phyloP scores from a whole-genome alignment of 2,113 vertebrate species.

The Alces alces region DNA sequence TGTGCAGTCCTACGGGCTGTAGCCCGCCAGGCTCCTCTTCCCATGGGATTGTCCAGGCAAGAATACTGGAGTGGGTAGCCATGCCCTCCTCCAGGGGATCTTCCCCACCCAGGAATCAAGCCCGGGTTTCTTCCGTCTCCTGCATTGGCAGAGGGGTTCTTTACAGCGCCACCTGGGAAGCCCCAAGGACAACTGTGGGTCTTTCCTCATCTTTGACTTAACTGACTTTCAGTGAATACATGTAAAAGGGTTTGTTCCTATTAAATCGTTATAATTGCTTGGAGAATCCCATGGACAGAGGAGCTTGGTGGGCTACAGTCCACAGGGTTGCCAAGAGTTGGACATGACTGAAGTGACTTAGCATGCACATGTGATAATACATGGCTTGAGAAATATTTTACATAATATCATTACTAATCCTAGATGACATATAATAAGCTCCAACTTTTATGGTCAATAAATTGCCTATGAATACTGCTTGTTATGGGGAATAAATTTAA shows the following conservation, averaged over 20 bases:
- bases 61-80: not conserved
- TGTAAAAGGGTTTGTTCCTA: not conserved
- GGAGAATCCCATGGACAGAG: not conserved
- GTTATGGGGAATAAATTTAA: not conserved
- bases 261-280: not conserved
- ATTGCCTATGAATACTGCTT: not conserved
- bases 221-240: not conserved
- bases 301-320: not conserved
- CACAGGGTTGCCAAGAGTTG: not conserved
- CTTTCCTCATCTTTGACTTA: not conserved
- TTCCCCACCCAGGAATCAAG: not conserved
- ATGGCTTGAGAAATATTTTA: conserved; percentile 2
- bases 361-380: not conserved
- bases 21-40: not conserved
- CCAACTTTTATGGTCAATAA: not conserved
- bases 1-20: not conserved
- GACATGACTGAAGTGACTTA: not conserved
- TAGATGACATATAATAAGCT: not conserved
- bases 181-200: not conserved
- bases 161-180: not conserved
- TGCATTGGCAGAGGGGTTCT: not conserved
- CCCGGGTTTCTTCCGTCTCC: not conserved
- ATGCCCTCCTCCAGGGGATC: not conserved
- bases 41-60: not conserved
- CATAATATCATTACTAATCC: conserved; percentile 23